Conservation (phyloP, 2,797 vertebrate species). For the Mormyrus proboscirostris region DNA sequence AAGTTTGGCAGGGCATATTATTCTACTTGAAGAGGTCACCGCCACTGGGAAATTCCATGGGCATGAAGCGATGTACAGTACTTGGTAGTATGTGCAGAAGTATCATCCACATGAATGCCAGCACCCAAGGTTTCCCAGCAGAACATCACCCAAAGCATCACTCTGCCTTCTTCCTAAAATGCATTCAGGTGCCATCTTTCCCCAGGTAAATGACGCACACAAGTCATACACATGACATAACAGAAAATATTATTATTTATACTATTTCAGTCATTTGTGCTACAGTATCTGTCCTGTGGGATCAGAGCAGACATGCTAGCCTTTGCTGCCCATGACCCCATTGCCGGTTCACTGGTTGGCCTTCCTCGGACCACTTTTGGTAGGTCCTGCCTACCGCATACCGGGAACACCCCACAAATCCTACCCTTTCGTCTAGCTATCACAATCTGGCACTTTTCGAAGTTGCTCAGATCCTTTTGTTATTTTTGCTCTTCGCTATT, state of each 20-base stretch:
- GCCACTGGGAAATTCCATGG: background rate
- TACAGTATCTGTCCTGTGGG: background rate
- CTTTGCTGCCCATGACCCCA: background rate
- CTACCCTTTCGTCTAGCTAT: background rate
- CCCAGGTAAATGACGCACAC: background rate
- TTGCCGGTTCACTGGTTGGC: background rate
- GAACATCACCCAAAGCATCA: background rate
- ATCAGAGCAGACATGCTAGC: background rate
- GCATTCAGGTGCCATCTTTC: background rate
- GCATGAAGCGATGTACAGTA: background rate
- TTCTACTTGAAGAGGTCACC: background rate
- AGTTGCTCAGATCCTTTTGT: background rate
- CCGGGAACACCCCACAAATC: background rate
- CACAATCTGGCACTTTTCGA: background rate
- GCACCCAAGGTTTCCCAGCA: background rate
- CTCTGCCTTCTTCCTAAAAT: background rate
- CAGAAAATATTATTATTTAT: background rate
- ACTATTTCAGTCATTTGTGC: background rate
- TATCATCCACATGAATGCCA: background rate
- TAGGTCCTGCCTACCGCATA: background rate
- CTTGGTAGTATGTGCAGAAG: background rate
- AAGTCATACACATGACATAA: background rate
- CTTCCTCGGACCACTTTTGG: background rate
- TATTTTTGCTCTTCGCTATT: background rate
- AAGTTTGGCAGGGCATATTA: background rate